Evolutionary conservation across 2,797 vertebrate species (phyloP), one percentile per base, ranked within the genome.

Genomic region (Echiichthys vipera): DNA sequence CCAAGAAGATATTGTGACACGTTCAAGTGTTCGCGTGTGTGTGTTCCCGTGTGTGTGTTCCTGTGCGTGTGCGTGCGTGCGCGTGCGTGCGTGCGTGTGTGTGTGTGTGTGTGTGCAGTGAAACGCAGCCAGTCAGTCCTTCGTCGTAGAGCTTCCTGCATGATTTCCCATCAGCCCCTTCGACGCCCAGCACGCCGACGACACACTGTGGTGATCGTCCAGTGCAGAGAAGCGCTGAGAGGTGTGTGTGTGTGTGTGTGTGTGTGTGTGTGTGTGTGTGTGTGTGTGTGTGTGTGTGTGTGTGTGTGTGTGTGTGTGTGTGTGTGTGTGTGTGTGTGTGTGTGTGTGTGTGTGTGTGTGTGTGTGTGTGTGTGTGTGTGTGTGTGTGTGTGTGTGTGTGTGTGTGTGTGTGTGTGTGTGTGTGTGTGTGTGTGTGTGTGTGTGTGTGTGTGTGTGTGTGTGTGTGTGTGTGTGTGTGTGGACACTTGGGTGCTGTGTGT

Each of bases 311-410:
- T 81, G n/a, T 34, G 54, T 46, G 2, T n/a, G 24, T 11, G n/a
- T 37, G 37, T 91, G 92, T 89, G 50, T 62, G 42, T 43, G 58
- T 24, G 40, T 50, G 91, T 93, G 72, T 90, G 91, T 89, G 53
- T 56, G 34, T 40, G 54, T 24, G 40, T 49, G 51, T 81, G n/a
- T 34, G 54, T 46, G 2, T n/a, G 24, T 11, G 51, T 37, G 37
- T 91, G 92, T 89, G 40, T 49, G 51, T 81, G n/a, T 34, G 54
- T 46, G 2, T n/a, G 24, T 11, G 5, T 1, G 25, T 22, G 37
- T 51, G 56, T 49, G 68, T 64, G 40, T 64, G 46, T 15, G 0
- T 46, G 2, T n/a, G 24, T 11, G n/a, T n/a, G n/a, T n/a, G n/a
- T n/a, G n/a, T n/a, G n/a, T n/a, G n/a, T n/a, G n/a, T n/a, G n/a